A percentile compares a stretch with the other conserved stretches of the same genome.
Evolutionary conservation across 2,888 invertebrate genomes (phyloP).

Genomic region (Lochmaea capreae): DNA sequence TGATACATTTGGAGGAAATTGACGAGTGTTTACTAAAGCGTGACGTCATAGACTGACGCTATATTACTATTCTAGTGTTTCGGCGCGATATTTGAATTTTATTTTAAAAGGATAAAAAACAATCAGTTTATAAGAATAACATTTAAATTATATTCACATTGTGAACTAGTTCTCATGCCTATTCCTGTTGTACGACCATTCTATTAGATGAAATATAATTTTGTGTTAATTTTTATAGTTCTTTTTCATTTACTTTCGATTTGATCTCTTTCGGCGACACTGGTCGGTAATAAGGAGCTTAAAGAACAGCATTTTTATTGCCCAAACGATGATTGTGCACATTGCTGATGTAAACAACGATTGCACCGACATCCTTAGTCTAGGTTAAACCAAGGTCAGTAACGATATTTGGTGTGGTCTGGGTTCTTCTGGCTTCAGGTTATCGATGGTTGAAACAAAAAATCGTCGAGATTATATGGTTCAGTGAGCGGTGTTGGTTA

Average conservation of each 20-base stretch:
- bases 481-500: conserved; percentile 17
- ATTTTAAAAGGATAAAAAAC: no score
- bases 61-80: no score
- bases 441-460: conserved; percentile 16
- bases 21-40: no score
- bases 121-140: no score
- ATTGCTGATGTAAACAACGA: conserved; percentile 64
- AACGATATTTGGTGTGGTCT: conserved; percentile 60
- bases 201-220: no score
- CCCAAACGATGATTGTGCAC: conserved; percentile 64
- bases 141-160: no score
- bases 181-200: no score
- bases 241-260: background rate
- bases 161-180: no score
- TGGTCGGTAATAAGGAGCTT: conserved; percentile 32
- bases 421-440: conserved; percentile 37
- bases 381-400: conserved; percentile 62
- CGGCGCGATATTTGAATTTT: no score
- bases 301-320: conserved; percentile 58
- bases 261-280: conserved; percentile 25
- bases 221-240: background rate
- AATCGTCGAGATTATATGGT: conserved; percentile 13
- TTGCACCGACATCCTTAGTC: conserved; percentile 63
- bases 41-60: no score
- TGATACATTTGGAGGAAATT: no score